These are phyloP conservation scores for Antheraea yamamai DNA, from an alignment of 2,888 invertebrate genomes.

Conservation along the genomic window DNA sequence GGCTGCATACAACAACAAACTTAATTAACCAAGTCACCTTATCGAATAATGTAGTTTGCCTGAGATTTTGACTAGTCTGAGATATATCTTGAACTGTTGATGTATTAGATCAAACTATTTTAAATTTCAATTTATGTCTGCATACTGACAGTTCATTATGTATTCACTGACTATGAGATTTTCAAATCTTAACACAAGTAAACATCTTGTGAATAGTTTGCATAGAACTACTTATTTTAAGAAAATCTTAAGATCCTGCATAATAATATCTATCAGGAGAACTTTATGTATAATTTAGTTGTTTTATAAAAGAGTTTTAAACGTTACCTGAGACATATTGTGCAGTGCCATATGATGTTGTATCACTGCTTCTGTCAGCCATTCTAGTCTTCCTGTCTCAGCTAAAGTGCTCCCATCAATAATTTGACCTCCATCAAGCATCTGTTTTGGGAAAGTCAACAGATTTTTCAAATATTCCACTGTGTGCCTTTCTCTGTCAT, in stretches of 20 bases:
- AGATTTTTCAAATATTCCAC: conserved; percentile 95
- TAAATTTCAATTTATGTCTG: too few relatives aligned
- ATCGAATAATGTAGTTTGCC: too few relatives aligned
- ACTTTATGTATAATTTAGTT: too few relatives aligned
- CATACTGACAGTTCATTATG: too few relatives aligned
- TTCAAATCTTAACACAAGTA: not conserved
- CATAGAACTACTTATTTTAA: too few relatives aligned
- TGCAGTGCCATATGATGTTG: conserved; percentile 88
- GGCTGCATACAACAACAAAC: too few relatives aligned
- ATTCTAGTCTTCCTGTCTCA: conserved; percentile 87
- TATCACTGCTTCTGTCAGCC: conserved; percentile 89
- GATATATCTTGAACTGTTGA: not conserved
- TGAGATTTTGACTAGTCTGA: not conserved
- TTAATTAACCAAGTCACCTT: too few relatives aligned
- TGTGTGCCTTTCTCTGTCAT: conserved; percentile 92
- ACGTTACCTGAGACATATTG: conserved; percentile 86
- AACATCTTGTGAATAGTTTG: not conserved
- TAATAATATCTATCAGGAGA: too few relatives aligned
- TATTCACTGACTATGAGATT: too few relatives aligned
- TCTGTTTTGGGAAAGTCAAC: conserved; percentile 95
- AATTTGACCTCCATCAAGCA: conserved; percentile 73
- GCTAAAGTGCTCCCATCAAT: conserved; percentile 77
- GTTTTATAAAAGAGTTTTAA: not conserved
- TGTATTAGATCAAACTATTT: not conserved
- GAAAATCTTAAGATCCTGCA: too few relatives aligned